phyloP scores from a whole-genome alignment of 2,888 invertebrate genomes.

The Lamproptera curius region DNA sequence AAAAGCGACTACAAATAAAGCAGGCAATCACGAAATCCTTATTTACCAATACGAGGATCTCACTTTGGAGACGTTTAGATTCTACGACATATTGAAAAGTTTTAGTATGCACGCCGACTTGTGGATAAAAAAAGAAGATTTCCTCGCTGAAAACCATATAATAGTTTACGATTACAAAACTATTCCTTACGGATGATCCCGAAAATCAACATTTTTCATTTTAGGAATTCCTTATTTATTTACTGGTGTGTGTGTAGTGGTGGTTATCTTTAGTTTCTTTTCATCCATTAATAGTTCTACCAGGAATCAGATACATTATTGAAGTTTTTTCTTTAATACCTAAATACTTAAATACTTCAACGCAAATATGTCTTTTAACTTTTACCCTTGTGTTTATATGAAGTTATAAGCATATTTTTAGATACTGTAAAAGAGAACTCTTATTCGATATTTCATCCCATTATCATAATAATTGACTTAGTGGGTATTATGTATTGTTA shows the following conservation, averaged over 20 bases:
- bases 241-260: constrained; percentile 57
- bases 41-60: constrained; percentile 51
- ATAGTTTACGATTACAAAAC: constrained; percentile 52
- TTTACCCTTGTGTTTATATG: no score
- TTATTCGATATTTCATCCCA: no score
- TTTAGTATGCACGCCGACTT: constrained; percentile 48
- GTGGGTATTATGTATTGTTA: no score
- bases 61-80: constrained; percentile 45
- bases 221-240: constrained; percentile 53
- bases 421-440: no score
- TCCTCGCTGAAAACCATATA: constrained; percentile 51
- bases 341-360: no score
- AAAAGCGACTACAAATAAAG: constrained; percentile 37
- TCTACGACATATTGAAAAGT: constrained; percentile 51
- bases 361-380: no score
- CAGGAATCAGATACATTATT: no score
- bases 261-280: no score
- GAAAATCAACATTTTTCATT: constrained; percentile 53
- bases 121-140: constrained; percentile 42
- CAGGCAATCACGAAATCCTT: constrained; percentile 46
- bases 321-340: no score
- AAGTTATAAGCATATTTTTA: no score
- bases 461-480: no score
- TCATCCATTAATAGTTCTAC: no score
- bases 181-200: constrained; percentile 48